Evolutionary conservation across 2,797 vertebrate genomes (phyloP), one percentile per base, ranked within the genome.

Genomic region (Lindbergichthys nudifrons): DNA sequence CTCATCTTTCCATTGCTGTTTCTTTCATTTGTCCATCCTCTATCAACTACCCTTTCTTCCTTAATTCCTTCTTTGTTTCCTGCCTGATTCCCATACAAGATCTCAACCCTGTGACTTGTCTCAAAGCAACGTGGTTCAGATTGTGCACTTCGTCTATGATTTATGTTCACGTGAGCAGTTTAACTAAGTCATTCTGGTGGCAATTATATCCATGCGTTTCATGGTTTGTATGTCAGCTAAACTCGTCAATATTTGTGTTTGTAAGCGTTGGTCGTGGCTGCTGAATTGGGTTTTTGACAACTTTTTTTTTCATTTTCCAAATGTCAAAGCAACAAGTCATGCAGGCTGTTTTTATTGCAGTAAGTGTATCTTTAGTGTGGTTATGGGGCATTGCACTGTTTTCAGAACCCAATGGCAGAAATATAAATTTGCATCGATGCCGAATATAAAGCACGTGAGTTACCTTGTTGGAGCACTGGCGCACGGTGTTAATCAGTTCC

Each of bases 401-500:
- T 50, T 50, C 2, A 50, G 48, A 11, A 21, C n/a, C 19, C 19
- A 51, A 5, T 1, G 11, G n/a, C 19, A 51, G 11, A 50, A 21
- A 19, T 11, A 50, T 50, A 10, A 12, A 50, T 50, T 2, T 11
- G 47, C 10, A 18, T 18, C 18, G n/a, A 50, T 50, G 48, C 26
- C 26, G 26, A 12, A 32, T 47, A 8, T 42, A 13, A 3, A 26
- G 21, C 41, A 53, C 4, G 3, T 15, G 26, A 36, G 23, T 82
- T 94, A 98, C 97, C 95, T 98, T 98, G 92, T 92, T 95, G 80
- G 96, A 96, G 88, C 97, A 99, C 86, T 98, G 97, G 78, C 97
- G 97, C 73, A 99, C 97, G 0, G 97, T 98, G 92, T 97, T 97
- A 74, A 99, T 98, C 83, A 98, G 93, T 68, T 98, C 97, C 79